These are phyloP conservation scores for Eucera pruinosa DNA, from an alignment of 2,888 invertebrate genomes.

Conservation along the genomic window DNA sequence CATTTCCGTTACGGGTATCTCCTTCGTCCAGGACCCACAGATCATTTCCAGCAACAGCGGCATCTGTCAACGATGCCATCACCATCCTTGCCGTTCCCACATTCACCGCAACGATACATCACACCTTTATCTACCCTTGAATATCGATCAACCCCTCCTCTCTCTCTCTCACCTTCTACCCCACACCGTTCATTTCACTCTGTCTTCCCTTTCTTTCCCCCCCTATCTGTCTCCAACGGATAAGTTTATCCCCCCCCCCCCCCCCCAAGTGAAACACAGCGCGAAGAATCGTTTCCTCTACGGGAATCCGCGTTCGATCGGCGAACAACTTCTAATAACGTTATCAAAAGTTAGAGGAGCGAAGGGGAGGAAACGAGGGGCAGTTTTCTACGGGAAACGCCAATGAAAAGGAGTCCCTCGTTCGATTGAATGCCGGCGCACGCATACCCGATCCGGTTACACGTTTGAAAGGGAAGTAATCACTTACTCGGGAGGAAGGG, in stretches of 20 bases:
- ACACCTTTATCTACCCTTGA: slow-evolving; percentile 43
- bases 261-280: slow-evolving; percentile 30
- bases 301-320: slow-evolving; percentile 34
- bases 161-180: neutral
- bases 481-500: slow-evolving; percentile 59
- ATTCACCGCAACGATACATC: slow-evolving; percentile 51
- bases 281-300: slow-evolving; percentile 16
- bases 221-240: neutral
- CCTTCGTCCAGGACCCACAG: slow-evolving; percentile 27
- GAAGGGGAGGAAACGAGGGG: neutral
- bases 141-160: slow-evolving; percentile 45
- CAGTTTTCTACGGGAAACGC: slow-evolving; percentile 40
- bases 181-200: too few relatives aligned
- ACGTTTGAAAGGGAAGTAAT: slow-evolving; percentile 64
- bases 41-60: slow-evolving; percentile 34
- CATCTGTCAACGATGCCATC: slow-evolving; percentile 45
- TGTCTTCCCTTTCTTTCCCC: neutral
- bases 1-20: slow-evolving; percentile 27
- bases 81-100: slow-evolving; percentile 43
- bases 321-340: slow-evolving; percentile 53
- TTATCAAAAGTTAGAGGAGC: slow-evolving; percentile 28
- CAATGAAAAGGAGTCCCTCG: slow-evolving; percentile 49
- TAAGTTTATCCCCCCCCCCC: slow-evolving; percentile 51
- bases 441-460: slow-evolving; percentile 60
- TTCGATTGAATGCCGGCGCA: slow-evolving; percentile 42